These are phyloP conservation scores for Eumeta japonica DNA, from an alignment of 1,140 invertebrate genomes.

Conservation along the genomic window DNA sequence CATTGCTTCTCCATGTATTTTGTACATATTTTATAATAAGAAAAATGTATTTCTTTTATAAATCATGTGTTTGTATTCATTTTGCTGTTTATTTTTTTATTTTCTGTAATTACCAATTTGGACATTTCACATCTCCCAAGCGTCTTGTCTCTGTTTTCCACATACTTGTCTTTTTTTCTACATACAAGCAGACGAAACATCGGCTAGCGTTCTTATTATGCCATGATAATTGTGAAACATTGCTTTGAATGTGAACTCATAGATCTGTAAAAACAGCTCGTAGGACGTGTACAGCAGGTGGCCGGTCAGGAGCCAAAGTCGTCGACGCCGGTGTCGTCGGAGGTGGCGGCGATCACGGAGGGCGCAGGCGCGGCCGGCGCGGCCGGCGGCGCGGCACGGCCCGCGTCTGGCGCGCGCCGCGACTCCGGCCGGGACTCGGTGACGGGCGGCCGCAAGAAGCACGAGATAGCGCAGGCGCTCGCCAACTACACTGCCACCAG, in stretches of 20 bases:
- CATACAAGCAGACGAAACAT: neutral
- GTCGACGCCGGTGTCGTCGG: slow-evolving; percentile 41
- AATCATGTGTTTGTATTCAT: too few relatives aligned
- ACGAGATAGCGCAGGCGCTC: slow-evolving; percentile 46
- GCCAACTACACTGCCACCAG: slow-evolving; percentile 47
- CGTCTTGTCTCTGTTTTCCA: neutral
- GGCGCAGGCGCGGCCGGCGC: slow-evolving; percentile 8
- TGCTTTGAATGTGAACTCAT: neutral
- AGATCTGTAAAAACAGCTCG: neutral
- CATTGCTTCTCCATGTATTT: too few relatives aligned
- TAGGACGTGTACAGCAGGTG: neutral
- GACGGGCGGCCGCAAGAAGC: slow-evolving; percentile 26
- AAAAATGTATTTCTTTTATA: too few relatives aligned
- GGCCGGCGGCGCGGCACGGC: slow-evolving; percentile 15
- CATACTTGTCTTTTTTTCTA: neutral
- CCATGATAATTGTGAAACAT: neutral
- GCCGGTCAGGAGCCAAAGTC: slow-evolving; percentile 39
- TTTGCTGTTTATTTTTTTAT: too few relatives aligned
- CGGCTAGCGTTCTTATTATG: neutral
- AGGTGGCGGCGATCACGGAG: slow-evolving; percentile 46
- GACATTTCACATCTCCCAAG: neutral
- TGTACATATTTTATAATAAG: too few relatives aligned
- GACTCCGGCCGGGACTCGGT: slow-evolving; percentile 46
- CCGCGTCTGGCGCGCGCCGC: slow-evolving; percentile 24
- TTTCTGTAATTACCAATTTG: too few relatives aligned